Evolutionary conservation across 2,797 vertebrate species (phyloP).

Genomic region (Masticophis lateralis): DNA sequence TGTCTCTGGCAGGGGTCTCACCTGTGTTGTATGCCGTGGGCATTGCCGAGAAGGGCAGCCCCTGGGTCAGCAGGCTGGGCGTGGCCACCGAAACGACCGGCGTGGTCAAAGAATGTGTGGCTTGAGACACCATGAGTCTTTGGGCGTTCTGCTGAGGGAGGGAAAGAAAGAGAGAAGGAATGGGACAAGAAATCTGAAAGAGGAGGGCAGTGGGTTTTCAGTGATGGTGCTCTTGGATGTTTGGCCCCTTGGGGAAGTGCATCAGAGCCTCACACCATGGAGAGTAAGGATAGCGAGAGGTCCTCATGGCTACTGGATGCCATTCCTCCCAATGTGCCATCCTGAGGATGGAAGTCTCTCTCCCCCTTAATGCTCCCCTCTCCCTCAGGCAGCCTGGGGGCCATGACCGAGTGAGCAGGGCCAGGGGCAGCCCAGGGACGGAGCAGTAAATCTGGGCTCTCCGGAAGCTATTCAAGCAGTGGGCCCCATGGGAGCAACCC

Average conservation of each 20-base stretch:
- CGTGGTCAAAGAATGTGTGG: slow-evolving; percentile 88
- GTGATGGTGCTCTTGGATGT: not conserved
- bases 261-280: not conserved
- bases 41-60: slow-evolving; percentile 92
- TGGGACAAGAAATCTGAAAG: not conserved
- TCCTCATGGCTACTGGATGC: not conserved
- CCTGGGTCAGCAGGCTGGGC: slow-evolving; percentile 89
- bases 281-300: not conserved
- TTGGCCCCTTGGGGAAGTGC: not conserved
- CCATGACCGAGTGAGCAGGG: not conserved
- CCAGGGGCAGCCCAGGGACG: not conserved
- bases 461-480: not conserved
- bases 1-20: slow-evolving; percentile 60
- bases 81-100: slow-evolving; percentile 96
- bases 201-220: not conserved
- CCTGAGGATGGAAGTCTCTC: not conserved
- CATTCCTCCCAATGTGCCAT: not conserved
- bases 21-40: slow-evolving; percentile 95
- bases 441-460: not conserved
- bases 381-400: not conserved
- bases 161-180: slow-evolving; percentile 16
- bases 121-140: slow-evolving; percentile 87
- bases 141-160: slow-evolving; percentile 85
- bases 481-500: not conserved
- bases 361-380: not conserved